phyloP scores from a whole-genome alignment of 2,113 vertebrate species.

The Megalops atlanticus region DNA sequence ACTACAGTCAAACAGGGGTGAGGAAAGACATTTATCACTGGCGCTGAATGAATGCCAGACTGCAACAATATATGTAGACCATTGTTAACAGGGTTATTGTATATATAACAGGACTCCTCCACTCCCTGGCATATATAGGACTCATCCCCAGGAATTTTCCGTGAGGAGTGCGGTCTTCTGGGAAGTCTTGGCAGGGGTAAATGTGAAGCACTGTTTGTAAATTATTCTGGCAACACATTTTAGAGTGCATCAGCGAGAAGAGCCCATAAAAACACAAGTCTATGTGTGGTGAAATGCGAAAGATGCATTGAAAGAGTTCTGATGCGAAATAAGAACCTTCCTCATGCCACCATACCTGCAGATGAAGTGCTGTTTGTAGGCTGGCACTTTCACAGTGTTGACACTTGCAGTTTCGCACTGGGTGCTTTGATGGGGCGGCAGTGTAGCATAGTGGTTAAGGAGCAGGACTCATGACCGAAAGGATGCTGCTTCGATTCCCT shows the following conservation, averaged over 20 bases:
- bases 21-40: slow-evolving; percentile 66
- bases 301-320: not conserved
- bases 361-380: not conserved
- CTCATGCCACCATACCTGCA: not conserved
- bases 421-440: no score
- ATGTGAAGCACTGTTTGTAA: not conserved
- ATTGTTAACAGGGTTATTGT: slow-evolving; percentile 65
- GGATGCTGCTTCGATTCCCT: no score
- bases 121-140: slow-evolving; percentile 54
- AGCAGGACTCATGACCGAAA: no score
- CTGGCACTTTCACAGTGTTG: not conserved
- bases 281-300: not conserved
- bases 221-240: not conserved
- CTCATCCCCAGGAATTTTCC: slow-evolving; percentile 44
- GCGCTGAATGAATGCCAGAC: slow-evolving; percentile 44
- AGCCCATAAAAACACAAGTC: not conserved
- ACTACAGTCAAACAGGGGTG: slow-evolving; percentile 52
- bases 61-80: slow-evolving; percentile 56
- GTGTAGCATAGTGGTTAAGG: no score
- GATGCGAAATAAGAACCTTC: not conserved
- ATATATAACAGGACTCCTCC: slow-evolving; percentile 44
- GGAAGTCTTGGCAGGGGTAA: slow-evolving; percentile 42
- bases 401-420: not conserved
- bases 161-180: slow-evolving; percentile 59
- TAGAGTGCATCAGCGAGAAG: not conserved